Percentiles rank a stretch among this genome's conserved stretches.
Evolutionary conservation across 2,888 invertebrate genomes (phyloP).

Genomic region (Cactoblastis cactorum): DNA sequence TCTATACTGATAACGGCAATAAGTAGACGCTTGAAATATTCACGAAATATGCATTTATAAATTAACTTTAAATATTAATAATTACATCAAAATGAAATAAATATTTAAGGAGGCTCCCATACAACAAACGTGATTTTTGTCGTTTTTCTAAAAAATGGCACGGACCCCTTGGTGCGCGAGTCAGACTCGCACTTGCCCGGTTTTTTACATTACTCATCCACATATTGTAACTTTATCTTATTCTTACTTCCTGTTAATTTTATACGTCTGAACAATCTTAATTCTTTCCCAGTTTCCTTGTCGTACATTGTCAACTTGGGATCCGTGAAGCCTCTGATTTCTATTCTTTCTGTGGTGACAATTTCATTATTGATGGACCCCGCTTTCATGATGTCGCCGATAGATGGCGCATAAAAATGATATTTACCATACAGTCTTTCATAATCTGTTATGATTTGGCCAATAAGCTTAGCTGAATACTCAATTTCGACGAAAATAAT

Average conservation of each 20-base stretch:
- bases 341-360: constrained; percentile 43
- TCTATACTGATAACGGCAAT: no score
- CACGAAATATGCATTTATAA: no score
- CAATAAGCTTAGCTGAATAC: constrained; percentile 41
- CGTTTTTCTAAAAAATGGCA: no score
- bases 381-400: constrained; percentile 50
- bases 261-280: constrained; percentile 22
- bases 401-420: constrained; percentile 54
- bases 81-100: no score
- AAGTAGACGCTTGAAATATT: no score
- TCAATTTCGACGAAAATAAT: constrained; percentile 42
- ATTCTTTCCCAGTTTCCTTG: constrained; percentile 30
- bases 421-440: constrained; percentile 50
- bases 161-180: no score
- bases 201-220: background rate
- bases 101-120: no score
- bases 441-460: constrained; percentile 48
- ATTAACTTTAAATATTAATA: no score
- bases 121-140: no score
- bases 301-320: constrained; percentile 43
- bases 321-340: constrained; percentile 47
- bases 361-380: constrained; percentile 46
- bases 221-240: background rate
- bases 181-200: no score
- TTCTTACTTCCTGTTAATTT: constrained; percentile 13